These are phyloP conservation scores for Drosophila leontia DNA, from an alignment of 1,140 invertebrate genomes.

Conservation along the genomic window DNA sequence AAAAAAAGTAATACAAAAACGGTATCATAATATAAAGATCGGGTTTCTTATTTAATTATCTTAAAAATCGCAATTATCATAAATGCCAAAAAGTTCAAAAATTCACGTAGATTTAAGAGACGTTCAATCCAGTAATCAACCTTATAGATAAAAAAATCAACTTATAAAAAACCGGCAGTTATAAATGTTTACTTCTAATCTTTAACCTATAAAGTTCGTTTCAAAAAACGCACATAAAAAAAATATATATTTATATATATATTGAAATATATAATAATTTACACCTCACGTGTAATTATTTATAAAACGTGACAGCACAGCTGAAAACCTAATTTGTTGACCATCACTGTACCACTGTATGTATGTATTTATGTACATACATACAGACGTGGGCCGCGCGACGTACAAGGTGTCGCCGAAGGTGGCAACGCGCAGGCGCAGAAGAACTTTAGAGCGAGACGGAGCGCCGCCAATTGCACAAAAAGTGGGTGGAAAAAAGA, in stretches of 20 bases:
- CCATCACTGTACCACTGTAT: constrained; percentile 26
- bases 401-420: constrained; percentile 49
- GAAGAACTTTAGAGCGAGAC: constrained; percentile 33
- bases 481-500: constrained; percentile 62
- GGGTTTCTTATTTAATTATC: not conserved
- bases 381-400: constrained; percentile 31
- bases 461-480: constrained; percentile 17
- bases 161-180: not conserved
- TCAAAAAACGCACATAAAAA: not conserved
- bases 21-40: not conserved
- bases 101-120: not conserved
- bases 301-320: not conserved
- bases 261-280: not conserved
- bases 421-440: constrained; percentile 60
- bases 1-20: not conserved
- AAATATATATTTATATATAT: not conserved
- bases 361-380: not conserved
- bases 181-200: not conserved
- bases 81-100: not conserved
- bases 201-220: not conserved
- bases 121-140: no score
- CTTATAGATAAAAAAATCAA: not conserved
- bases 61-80: not conserved
- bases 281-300: no score
- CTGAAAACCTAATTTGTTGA: not conserved